phyloP scores from a whole-genome alignment of 2,888 invertebrate species.

The Cybosia mesomella region DNA sequence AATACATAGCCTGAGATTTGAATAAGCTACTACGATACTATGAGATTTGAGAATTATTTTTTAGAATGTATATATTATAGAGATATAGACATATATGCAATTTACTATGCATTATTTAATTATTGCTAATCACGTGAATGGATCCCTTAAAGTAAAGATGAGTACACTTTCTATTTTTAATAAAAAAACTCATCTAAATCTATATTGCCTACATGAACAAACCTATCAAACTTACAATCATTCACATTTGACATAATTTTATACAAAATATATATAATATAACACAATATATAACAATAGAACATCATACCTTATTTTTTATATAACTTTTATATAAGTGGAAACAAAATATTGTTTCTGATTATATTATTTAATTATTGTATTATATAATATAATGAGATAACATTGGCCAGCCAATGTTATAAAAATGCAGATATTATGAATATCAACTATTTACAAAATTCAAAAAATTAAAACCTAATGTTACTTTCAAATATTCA shows the following conservation, averaged over 20 bases:
- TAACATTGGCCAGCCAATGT: not conserved
- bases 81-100: not conserved
- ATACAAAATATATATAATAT: slow-evolving; percentile 17
- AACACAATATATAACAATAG: not conserved
- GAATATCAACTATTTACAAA: not conserved
- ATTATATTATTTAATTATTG: not conserved
- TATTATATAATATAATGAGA: not conserved
- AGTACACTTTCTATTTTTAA: too few species aligned
- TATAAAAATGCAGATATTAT: not conserved
- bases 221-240: slow-evolving; percentile 38
- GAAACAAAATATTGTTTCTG: not conserved
- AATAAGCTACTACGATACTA: not conserved
- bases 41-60: not conserved
- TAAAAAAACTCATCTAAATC: not conserved
- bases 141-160: not conserved
- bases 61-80: not conserved
- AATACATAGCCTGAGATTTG: not conserved
- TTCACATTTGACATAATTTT: slow-evolving; percentile 51
- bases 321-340: not conserved
- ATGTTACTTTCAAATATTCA: not conserved
- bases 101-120: slow-evolving; percentile 4
- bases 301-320: not conserved
- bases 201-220: not conserved
- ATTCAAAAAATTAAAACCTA: not conserved
- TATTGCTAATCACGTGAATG: slow-evolving; percentile 7